A percentile compares a stretch with the other conserved stretches of the same genome.
Conservation (phyloP, 2,888 invertebrate genomes). For the Trichogramma evanescens region DNA sequence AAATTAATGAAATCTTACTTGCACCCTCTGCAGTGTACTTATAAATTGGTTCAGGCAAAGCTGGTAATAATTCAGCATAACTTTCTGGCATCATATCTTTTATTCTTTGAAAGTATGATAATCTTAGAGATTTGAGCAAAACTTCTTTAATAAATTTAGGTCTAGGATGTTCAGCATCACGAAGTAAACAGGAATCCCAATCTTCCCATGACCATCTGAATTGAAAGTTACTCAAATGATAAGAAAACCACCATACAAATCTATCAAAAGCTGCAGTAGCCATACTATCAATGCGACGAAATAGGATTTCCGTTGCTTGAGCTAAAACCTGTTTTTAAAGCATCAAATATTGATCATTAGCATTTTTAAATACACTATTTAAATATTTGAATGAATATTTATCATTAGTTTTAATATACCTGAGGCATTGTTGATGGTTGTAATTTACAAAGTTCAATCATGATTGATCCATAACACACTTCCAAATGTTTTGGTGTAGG, state of each 20-base stretch:
- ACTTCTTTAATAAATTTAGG: slow-evolving; percentile 92
- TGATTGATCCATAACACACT: slow-evolving; percentile 86
- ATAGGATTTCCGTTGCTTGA: slow-evolving; percentile 95
- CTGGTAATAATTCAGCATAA: slow-evolving; percentile 77
- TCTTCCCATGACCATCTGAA: slow-evolving; percentile 99
- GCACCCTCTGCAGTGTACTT: slow-evolving; percentile 88
- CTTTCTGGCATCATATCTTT: slow-evolving; percentile 85
- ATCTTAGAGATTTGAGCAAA: slow-evolving; percentile 78
- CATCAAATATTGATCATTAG: background rate
- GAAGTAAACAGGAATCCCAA: slow-evolving; percentile 79
- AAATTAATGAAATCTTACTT: slow-evolving; percentile 54
- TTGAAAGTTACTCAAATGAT: slow-evolving; percentile 98
- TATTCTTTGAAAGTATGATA: slow-evolving; percentile 91
- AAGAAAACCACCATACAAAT: slow-evolving; percentile 95
- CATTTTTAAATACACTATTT: background rate
- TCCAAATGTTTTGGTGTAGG: slow-evolving; percentile 85
- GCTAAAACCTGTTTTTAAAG: slow-evolving; percentile 63
- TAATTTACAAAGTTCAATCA: slow-evolving; percentile 94
- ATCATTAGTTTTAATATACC: slow-evolving; percentile 40
- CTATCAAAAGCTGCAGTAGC: slow-evolving; percentile 94
- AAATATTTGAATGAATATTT: background rate
- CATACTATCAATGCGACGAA: slow-evolving; percentile 93
- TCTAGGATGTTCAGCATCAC: slow-evolving; percentile 83
- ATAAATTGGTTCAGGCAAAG: slow-evolving; percentile 77
- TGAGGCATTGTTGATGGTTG: slow-evolving; percentile 97